Base-by-base conservation (phyloP, 2,888 invertebrate genomes). In the Eurois occulta region DNA sequence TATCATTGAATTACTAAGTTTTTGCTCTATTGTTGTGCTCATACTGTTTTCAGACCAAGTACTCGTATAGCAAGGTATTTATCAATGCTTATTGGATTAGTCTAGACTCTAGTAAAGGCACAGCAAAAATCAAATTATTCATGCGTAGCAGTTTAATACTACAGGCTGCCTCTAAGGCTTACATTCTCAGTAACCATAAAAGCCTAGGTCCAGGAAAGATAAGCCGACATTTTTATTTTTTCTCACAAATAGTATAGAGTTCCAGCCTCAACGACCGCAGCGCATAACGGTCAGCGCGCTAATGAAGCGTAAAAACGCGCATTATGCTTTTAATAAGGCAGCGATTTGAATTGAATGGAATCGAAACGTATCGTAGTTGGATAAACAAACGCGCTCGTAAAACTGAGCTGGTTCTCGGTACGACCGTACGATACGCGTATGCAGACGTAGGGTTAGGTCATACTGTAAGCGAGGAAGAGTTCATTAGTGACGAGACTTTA, bases 351-450 rank as follows among this genome's bases (percentile, higher is more conserved):
- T 89, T 86, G 85, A 88, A 88, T 88, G 89, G 86, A 84, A 84
- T 86, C 87, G 82, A 85, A 84, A 86, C 85, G 86, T 89, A 81
- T 81, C 88, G 84, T 78, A 78, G 81, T 81, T 82, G 87, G 89
- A 91, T 91, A 91, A 91, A 91, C 90, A 91, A 86, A 88, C 86
- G 65, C 86, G 86, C 85, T 89, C 89, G 90, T 89, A 86, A 86
- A 89, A 72, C 87, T 60, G 85, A 55, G 77, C 75, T 77, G 52
- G 86, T 90, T 91, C 90, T 86, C 85, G 87, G 90, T 87, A 90
- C 80, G 75, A 72, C 83, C 87, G 89, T 87, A 90, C 78, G 72
- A 75, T 72, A 86, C 69, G 79, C 76, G 85, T 74, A 75, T 82
- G 84, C 65, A 68, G 69, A 32, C 67, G 46, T 64, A 38, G 77